Conservation (phyloP, 2,797 vertebrate genomes). For the Helostoma temminkii region DNA sequence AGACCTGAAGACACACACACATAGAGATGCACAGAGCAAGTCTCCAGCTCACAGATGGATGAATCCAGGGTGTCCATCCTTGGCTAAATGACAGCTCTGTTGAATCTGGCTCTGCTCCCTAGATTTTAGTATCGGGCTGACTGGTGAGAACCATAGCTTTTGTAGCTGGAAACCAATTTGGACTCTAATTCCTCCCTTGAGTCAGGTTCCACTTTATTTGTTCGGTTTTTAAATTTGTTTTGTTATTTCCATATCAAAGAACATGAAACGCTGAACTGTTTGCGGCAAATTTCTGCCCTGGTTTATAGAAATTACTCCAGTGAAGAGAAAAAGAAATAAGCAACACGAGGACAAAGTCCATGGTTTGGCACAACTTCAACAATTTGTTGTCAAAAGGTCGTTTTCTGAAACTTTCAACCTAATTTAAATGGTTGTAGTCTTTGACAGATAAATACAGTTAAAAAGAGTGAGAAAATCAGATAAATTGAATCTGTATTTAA, state of each 20-base stretch:
- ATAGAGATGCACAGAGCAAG: conserved; percentile 27
- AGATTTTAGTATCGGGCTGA: not conserved
- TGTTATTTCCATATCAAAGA: conserved; percentile 1
- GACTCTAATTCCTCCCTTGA: not conserved
- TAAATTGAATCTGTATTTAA: not conserved
- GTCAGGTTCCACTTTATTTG: conserved; percentile 14
- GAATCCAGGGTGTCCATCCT: conserved; percentile 38
- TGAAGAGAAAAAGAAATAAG: conserved; percentile 12
- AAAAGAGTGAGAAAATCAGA: not conserved
- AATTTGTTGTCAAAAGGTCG: not conserved
- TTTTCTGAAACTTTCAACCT: not conserved
- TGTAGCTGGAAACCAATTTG: conserved; percentile 19
- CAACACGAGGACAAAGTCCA: not conserved
- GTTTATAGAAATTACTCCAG: conserved; percentile 2
- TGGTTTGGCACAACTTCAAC: not conserved
- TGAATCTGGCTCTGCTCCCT: conserved; percentile 42
- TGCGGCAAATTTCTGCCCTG: not conserved
- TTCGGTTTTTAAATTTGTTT: conserved; percentile 32
- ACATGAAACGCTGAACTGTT: not conserved
- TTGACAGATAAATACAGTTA: not conserved
- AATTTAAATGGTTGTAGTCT: not conserved
- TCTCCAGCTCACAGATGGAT: conserved; percentile 35
- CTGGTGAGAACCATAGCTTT: not conserved
- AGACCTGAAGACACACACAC: conserved; percentile 27
- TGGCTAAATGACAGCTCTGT: conserved; percentile 44